Percentiles rank a stretch among this genome's conserved stretches.
Evolutionary conservation across 2,113 vertebrate genomes (phyloP).

Genomic region (Bos indicus): DNA sequence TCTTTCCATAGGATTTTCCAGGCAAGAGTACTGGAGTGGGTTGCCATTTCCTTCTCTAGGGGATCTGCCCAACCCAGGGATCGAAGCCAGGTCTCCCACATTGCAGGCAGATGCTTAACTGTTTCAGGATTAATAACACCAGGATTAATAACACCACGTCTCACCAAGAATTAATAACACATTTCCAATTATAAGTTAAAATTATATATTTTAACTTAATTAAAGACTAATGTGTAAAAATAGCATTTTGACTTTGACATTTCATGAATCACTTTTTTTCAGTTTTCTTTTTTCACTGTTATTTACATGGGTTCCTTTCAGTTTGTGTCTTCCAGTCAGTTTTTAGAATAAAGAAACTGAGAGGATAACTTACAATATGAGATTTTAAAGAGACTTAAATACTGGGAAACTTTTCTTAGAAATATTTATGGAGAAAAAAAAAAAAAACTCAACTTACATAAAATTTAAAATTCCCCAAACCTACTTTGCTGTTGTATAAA

Average conservation of each 20-base stretch:
- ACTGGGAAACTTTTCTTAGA: background rate
- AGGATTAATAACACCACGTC: too few relatives aligned
- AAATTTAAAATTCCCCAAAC: background rate
- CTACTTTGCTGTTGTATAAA: background rate
- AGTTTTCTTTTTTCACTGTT: background rate
- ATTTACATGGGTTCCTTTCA: background rate
- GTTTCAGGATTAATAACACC: too few relatives aligned
- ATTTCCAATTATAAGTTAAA: too few relatives aligned
- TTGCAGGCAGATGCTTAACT: background rate
- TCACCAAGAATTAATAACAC: background rate
- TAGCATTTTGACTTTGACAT: background rate
- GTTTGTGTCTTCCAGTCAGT: background rate
- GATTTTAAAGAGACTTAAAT: background rate
- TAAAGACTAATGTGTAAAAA: background rate
- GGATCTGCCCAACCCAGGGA: background rate
- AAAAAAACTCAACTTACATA: background rate
- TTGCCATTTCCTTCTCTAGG: background rate
- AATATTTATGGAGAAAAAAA: background rate
- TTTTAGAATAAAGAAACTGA: background rate
- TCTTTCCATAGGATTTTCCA: background rate
- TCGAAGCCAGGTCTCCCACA: rapidly evolving
- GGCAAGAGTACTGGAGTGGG: background rate
- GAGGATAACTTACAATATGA: background rate
- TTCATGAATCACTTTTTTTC: background rate
- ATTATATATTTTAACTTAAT: background rate